Conservation (phyloP, 2,797 vertebrate genomes). For the Taeniopygia guttata region DNA sequence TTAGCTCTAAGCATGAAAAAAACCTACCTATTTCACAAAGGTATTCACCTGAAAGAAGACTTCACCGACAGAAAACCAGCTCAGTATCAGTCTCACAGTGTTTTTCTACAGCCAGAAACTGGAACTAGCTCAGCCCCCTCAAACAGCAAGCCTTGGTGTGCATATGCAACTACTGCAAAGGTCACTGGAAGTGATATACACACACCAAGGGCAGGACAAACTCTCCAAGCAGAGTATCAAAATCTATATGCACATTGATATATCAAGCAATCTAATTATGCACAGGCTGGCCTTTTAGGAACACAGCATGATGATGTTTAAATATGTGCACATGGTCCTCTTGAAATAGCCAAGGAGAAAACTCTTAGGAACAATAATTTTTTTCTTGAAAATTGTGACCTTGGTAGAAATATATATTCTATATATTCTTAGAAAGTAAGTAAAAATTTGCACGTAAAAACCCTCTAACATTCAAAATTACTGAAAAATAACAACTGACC, state of each 20-base stretch:
- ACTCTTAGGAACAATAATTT: neutral
- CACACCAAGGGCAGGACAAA: neutral
- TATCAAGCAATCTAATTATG: neutral
- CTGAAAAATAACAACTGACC: slow-evolving; percentile 74
- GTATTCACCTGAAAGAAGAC: neutral
- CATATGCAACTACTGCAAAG: neutral
- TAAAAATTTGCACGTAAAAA: neutral
- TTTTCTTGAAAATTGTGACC: neutral
- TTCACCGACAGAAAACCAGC: neutral
- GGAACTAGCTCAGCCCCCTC: neutral
- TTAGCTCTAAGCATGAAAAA: neutral
- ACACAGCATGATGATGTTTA: neutral
- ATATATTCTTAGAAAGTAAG: neutral
- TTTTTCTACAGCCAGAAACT: neutral
- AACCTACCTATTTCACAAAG: neutral
- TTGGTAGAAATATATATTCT: neutral
- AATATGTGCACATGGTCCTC: neutral
- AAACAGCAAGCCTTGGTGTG: neutral
- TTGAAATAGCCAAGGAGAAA: neutral
- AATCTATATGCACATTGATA: neutral
- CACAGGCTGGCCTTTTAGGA: neutral
- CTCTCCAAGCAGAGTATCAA: neutral
- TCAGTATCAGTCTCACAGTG: neutral
- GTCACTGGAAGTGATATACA: neutral
- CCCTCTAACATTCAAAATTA: neutral